A percentile compares a stretch with the other conserved stretches of the same genome.
These are phyloP conservation scores for Caenorhabditis uteleia DNA, from an alignment of 2,888 invertebrate species.

Conservation along the genomic window DNA sequence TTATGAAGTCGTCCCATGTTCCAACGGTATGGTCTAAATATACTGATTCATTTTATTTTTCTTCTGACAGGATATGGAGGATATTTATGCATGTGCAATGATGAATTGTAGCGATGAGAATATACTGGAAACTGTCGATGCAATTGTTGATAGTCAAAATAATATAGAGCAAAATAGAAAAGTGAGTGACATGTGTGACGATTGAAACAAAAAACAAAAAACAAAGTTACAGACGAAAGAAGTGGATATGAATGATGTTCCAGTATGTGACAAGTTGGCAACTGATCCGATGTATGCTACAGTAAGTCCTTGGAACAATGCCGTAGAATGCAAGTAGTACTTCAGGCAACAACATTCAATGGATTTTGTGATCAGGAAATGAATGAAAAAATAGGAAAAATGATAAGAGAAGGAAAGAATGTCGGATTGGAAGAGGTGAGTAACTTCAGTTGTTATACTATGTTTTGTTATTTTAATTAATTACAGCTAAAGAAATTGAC, in stretches of 20 bases:
- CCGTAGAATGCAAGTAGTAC: no score
- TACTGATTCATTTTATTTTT: background rate
- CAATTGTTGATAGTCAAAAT: slow-evolving; percentile 26
- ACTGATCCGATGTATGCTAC: slow-evolving; percentile 34
- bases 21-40: slow-evolving; percentile 12
- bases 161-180: background rate
- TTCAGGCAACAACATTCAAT: no score
- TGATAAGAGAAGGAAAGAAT: slow-evolving; percentile 1
- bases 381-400: slow-evolving; percentile 5
- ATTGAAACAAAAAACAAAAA: slow-evolving; percentile 1
- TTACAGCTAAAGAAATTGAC: background rate
- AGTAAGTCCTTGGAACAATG: slow-evolving; percentile 4
- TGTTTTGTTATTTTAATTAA: no score
- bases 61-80: slow-evolving; percentile 42
- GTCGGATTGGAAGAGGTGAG: slow-evolving; percentile 7
- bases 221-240: background rate
- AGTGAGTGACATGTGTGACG: background rate
- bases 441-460: no score
- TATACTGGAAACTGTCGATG: slow-evolving; percentile 26
- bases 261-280: slow-evolving; percentile 13
- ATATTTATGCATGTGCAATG: slow-evolving; percentile 52
- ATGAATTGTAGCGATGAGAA: slow-evolving; percentile 43
- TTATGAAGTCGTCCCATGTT: slow-evolving; percentile 34
- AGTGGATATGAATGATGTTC: slow-evolving; percentile 9
- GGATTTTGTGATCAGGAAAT: slow-evolving; percentile 10